These are phyloP conservation scores for Drosophila arawakana DNA, from an alignment of 1,140 invertebrate species.

Conservation along the genomic window DNA sequence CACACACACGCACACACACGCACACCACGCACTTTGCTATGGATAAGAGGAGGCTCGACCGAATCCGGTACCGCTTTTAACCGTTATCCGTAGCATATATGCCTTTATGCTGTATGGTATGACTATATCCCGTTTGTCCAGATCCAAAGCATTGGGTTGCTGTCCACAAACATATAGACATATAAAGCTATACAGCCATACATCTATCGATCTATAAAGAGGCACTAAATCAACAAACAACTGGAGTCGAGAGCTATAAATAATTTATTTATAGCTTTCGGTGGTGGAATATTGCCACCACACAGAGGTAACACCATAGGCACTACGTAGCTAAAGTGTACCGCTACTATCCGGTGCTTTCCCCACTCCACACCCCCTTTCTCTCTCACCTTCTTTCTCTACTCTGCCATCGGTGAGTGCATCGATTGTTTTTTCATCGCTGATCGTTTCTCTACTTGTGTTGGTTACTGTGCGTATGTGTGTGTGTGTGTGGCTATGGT, in stretches of 20 bases:
- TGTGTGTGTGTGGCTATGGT: not conserved
- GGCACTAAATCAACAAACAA: slow-evolving; percentile 79
- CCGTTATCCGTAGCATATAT: not conserved
- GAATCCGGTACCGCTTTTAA: not conserved
- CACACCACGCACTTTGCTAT: slow-evolving; percentile 4
- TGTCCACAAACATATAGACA: slow-evolving; percentile 20
- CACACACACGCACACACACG: not conserved
- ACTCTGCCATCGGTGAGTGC: not conserved
- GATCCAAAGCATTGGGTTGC: slow-evolving; percentile 20
- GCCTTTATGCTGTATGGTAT: not conserved
- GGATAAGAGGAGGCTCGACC: slow-evolving; percentile 43
- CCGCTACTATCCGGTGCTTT: not conserved
- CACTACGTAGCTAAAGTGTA: not conserved
- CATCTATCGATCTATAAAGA: slow-evolving; percentile 68
- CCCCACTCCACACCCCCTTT: not conserved
- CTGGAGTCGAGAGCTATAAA: slow-evolving; percentile 70
- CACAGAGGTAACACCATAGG: slow-evolving; percentile 56
- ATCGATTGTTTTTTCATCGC: slow-evolving; percentile 3
- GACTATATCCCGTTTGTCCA: slow-evolving; percentile 37
- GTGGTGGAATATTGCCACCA: slow-evolving; percentile 80
- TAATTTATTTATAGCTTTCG: slow-evolving; percentile 81
- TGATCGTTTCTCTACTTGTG: slow-evolving; percentile 18
- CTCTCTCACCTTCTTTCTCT: not conserved
- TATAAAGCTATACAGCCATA: not conserved
- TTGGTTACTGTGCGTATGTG: not conserved